These are phyloP conservation scores for Mus musculus DNA, from an alignment of 2,113 vertebrate species.

Conservation along the genomic window GRCm39 chr12:13170001-13170500, in stretches of 20 bases:
- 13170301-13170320: background rate
- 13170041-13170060: background rate
- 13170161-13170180: no score
- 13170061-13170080: background rate
- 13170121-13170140: background rate
- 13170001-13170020: background rate
- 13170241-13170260: background rate
- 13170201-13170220: background rate
- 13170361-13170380: background rate
- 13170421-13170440: background rate
- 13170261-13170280: background rate
- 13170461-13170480: background rate
- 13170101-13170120: background rate
- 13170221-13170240: background rate
- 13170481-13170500: background rate
- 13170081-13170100: accelerated
- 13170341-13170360: no score
- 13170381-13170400: no score
- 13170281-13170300: background rate
- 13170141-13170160: no score
- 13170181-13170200: background rate
- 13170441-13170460: accelerated
- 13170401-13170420: background rate
- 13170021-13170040: background rate
- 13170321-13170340: background rate